A percentile compares a stretch with the other conserved stretches of the same genome.
Evolutionary conservation across 2,888 invertebrate genomes (phyloP).

Genomic region (Geotrupes spiniger): DNA sequence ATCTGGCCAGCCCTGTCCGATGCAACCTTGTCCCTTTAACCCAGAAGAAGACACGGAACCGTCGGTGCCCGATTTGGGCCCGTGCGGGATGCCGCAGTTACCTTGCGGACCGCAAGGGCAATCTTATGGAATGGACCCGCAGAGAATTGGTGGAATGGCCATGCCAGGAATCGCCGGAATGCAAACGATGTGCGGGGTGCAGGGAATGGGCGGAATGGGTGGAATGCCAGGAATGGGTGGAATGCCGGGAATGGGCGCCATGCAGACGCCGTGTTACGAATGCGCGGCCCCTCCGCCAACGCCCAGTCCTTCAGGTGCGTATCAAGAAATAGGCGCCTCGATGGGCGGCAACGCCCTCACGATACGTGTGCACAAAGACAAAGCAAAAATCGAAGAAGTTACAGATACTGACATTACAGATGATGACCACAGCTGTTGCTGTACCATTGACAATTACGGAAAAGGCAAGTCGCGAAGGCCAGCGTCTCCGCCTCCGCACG

Average conservation of each 20-base stretch:
- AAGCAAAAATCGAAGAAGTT: slow-evolving; percentile 51
- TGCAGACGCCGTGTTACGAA: slow-evolving; percentile 33
- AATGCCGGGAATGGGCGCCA: too few relatives aligned
- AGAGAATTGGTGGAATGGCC: not conserved
- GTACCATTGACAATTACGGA: slow-evolving; percentile 29
- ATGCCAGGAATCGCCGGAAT: slow-evolving; percentile 8
- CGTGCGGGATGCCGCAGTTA: slow-evolving; percentile 51
- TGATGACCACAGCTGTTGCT: slow-evolving; percentile 44
- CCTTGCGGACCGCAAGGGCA: slow-evolving; percentile 40
- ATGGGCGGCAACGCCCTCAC: slow-evolving; percentile 65
- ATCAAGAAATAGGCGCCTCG: slow-evolving; percentile 65
- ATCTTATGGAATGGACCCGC: not conserved
- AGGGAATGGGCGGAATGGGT: not conserved
- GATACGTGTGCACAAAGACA: slow-evolving; percentile 61
- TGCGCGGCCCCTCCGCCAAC: slow-evolving; percentile 34
- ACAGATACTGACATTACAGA: slow-evolving; percentile 51
- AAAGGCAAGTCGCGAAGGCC: slow-evolving; percentile 44
- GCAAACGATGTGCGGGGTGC: too few relatives aligned
- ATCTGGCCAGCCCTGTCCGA: slow-evolving; percentile 49
- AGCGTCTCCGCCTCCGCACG: slow-evolving; percentile 13
- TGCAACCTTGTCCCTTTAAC: slow-evolving; percentile 42
- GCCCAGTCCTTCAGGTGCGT: slow-evolving; percentile 44
- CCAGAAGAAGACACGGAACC: slow-evolving; percentile 44
- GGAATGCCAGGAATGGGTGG: too few relatives aligned
- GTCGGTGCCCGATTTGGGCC: slow-evolving; percentile 33